Percentiles rank a stretch among this genome's conserved stretches.
Evolutionary conservation across 2,888 invertebrate genomes (phyloP).

Genomic region (Pollenia labialis): DNA sequence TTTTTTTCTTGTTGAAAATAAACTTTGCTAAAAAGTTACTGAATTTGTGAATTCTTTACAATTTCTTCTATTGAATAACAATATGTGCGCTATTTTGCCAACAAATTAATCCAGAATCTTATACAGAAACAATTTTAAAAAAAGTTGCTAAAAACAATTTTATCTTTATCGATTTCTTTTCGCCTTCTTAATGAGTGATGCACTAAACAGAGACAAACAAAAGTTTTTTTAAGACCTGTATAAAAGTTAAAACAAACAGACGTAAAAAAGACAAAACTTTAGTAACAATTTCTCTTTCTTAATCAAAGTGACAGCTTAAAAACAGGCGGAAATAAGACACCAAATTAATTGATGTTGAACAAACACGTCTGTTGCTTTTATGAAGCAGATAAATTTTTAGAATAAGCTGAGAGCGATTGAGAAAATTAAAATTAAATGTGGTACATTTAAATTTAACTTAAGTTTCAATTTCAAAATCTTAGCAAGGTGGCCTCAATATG

Average conservation of each 20-base stretch:
- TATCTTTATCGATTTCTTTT: conserved; percentile 17
- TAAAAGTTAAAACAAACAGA: background rate
- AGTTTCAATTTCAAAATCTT: too few relatives aligned
- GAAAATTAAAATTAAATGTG: background rate
- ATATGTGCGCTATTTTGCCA: too few relatives aligned
- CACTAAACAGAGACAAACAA: background rate
- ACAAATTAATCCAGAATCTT: too few relatives aligned
- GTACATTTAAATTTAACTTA: too few relatives aligned
- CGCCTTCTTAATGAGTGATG: background rate
- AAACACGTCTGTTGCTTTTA: conserved; percentile 35
- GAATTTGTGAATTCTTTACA: too few relatives aligned
- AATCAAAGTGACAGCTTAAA: conserved; percentile 44
- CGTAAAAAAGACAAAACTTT: conserved; percentile 14
- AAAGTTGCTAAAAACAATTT: conserved; percentile 4
- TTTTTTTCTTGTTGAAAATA: too few relatives aligned
- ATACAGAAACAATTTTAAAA: background rate
- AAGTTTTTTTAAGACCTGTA: background rate
- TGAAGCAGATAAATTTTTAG: conserved; percentile 2
- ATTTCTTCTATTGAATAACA: too few relatives aligned
- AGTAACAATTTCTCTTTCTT: conserved; percentile 3
- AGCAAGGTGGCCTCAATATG: too few relatives aligned
- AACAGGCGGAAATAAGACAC: conserved; percentile 54
- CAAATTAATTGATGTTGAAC: conserved; percentile 57
- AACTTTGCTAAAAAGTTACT: too few relatives aligned
- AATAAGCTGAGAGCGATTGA: conserved; percentile 11